phyloP scores from a whole-genome alignment of 2,797 vertebrate species.

The Poeciliopsis presidionis region DNA sequence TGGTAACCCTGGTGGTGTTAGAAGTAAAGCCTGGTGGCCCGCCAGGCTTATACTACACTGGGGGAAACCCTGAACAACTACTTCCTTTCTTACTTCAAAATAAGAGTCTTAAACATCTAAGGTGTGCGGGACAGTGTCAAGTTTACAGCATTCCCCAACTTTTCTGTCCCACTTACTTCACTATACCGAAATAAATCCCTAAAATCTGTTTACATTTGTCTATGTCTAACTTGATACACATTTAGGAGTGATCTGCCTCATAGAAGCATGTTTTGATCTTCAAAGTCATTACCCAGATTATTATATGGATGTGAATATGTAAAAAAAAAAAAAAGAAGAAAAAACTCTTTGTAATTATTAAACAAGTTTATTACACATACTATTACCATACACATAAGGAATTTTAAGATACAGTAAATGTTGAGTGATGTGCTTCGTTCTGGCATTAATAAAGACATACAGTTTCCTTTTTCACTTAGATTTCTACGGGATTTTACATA shows the following conservation, averaged over 20 bases:
- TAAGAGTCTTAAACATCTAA: background rate
- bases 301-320: background rate
- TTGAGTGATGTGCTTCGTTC: slow-evolving; percentile 70
- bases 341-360: slow-evolving; percentile 36
- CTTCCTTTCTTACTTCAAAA: slow-evolving; percentile 1
- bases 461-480: slow-evolving; percentile 39
- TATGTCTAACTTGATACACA: background rate
- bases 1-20: no score
- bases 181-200: background rate
- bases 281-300: background rate
- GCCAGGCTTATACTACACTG: no score
- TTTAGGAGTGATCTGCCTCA: background rate
- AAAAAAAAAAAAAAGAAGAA: background rate
- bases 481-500: slow-evolving; percentile 60
- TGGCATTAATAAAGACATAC: slow-evolving; percentile 58
- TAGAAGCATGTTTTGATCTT: background rate
- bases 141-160: background rate
- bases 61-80: background rate
- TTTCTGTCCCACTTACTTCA: background rate
- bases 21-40: no score
- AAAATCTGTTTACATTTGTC: background rate
- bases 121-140: background rate
- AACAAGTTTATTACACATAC: slow-evolving; percentile 69
- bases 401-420: slow-evolving; percentile 63
- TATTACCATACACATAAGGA: slow-evolving; percentile 65